Conservation (phyloP, 2,113 vertebrate species). For the Ascaphus truei region DNA sequence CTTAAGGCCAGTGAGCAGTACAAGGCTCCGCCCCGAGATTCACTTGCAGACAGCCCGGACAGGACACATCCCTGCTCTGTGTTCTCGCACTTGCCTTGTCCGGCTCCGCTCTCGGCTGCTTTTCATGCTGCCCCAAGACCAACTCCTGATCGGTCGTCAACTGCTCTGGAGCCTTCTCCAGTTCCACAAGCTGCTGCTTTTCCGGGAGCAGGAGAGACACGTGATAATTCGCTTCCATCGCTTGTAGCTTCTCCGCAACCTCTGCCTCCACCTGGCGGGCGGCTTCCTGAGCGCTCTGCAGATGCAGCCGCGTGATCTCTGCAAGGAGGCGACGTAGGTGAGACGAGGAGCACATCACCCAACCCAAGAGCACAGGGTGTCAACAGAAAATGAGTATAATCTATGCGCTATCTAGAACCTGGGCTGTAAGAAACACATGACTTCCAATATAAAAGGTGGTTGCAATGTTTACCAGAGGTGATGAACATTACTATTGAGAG, state of each 20-base stretch:
- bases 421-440: too few species aligned
- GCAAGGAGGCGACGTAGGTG: background rate
- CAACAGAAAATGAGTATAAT: background rate
- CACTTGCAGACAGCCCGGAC: too few species aligned
- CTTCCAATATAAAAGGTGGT: too few species aligned
- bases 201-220: slow-evolving; percentile 45
- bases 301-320: slow-evolving; percentile 65
- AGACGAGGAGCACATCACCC: background rate
- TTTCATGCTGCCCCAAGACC: slow-evolving; percentile 47
- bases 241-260: slow-evolving; percentile 53
- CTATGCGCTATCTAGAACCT: background rate
- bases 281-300: slow-evolving; percentile 52
- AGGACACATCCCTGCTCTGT: too few species aligned
- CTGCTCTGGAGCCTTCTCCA: slow-evolving; percentile 60
- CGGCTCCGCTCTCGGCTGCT: slow-evolving; percentile 50
- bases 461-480: too few species aligned
- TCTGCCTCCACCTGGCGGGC: slow-evolving; percentile 63
- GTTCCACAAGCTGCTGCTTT: slow-evolving; percentile 47
- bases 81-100: slow-evolving; percentile 48
- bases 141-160: slow-evolving; percentile 60
- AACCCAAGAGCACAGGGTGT: too few species aligned
- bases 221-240: slow-evolving; percentile 61
- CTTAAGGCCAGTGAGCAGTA: too few species aligned
- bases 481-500: too few species aligned
- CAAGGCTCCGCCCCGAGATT: too few species aligned